Percentiles rank a stretch among this genome's conserved stretches.
phyloP scores from a whole-genome alignment of 2,888 invertebrate genomes.

The Laspeyria flexula region DNA sequence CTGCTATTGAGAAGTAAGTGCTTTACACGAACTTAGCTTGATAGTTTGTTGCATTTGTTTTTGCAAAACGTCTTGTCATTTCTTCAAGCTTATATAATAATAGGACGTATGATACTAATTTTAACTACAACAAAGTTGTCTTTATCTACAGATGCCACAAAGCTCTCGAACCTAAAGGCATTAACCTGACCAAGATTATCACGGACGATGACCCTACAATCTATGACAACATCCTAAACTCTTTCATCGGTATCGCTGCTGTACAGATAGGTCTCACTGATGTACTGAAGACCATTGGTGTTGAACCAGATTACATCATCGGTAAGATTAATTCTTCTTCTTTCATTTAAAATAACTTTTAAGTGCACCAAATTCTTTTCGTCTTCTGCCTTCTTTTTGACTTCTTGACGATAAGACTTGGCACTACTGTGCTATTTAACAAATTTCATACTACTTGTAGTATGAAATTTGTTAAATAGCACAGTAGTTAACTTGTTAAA shows the following conservation, averaged over 20 bases:
- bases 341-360: neutral
- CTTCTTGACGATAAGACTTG: no score
- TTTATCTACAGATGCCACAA: slow-evolving; percentile 88
- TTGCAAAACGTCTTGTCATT: no score
- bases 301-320: slow-evolving; percentile 79
- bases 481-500: no score
- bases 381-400: no score
- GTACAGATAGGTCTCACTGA: slow-evolving; percentile 87
- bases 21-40: neutral
- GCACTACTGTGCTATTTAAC: no score
- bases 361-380: no score
- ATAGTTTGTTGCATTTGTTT: neutral
- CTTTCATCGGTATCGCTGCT: slow-evolving; percentile 91
- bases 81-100: no score
- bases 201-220: slow-evolving; percentile 87
- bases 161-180: slow-evolving; percentile 87
- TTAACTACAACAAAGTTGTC: no score
- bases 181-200: slow-evolving; percentile 88
- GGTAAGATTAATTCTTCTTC: slow-evolving; percentile 69
- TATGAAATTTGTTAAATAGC: no score
- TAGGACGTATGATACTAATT: no score
- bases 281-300: slow-evolving; percentile 78
- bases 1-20: slow-evolving; percentile 87
- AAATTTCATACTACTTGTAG: no score
- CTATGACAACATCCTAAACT: slow-evolving; percentile 89